Conservation (phyloP, 2,797 vertebrate species). For the Alcedo quadribrachys region DNA sequence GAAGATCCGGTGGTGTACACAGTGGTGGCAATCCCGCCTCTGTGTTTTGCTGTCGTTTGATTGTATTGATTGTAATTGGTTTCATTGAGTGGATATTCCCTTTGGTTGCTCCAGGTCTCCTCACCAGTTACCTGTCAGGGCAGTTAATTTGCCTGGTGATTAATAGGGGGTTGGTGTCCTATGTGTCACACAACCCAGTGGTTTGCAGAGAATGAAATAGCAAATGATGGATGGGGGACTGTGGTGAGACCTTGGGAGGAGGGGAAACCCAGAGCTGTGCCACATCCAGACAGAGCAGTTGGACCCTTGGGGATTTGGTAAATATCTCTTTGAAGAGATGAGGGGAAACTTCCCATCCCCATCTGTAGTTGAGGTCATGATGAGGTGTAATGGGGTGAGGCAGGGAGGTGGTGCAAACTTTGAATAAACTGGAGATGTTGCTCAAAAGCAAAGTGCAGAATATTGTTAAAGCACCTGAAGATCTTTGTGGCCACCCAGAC, state of each 20-base stretch:
- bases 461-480: not conserved
- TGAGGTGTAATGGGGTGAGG: not conserved
- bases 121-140: no score
- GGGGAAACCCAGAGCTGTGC: no score
- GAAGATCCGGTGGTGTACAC: rapidly evolving
- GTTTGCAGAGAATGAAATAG: no score
- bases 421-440: not conserved
- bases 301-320: not conserved
- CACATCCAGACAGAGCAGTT: no score
- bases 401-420: not conserved
- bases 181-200: not conserved
- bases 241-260: not conserved
- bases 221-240: not conserved
- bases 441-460: not conserved
- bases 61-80: no score
- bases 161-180: not conserved
- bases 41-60: not conserved
- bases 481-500: no score
- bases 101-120: not conserved
- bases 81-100: not conserved
- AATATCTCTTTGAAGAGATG: not conserved
- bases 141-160: not conserved
- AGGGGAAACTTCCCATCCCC: not conserved
- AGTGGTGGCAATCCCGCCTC: not conserved
- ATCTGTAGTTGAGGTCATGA: no score